A percentile compares a stretch with the other conserved stretches of the same genome.
Conservation (phyloP, 2,113 vertebrate genomes). For the Sinocyclocheilus rhinocerous region DNA sequence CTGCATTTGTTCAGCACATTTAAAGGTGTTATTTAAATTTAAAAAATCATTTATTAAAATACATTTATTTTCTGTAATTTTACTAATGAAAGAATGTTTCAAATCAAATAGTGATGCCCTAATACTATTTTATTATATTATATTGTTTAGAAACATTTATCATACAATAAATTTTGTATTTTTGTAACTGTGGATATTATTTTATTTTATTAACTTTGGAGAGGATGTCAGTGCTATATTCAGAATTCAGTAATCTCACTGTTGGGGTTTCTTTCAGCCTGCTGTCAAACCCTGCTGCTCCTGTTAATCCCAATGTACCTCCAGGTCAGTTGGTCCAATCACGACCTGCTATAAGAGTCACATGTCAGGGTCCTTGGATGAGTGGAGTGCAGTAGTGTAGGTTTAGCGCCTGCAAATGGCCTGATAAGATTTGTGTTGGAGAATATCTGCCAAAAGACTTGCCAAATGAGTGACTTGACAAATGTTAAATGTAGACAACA, state of each 20-base stretch:
- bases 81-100: too few species aligned
- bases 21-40: too few species aligned
- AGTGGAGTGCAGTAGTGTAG: not conserved
- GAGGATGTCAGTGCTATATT: constrained; percentile 5
- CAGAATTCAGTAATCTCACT: constrained; percentile 4
- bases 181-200: not conserved
- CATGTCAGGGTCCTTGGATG: not conserved
- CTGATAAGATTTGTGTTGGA: not conserved
- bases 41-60: too few species aligned
- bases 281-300: not conserved
- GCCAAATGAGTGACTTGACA: not conserved
- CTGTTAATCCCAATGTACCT: constrained; percentile 15
- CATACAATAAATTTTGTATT: too few species aligned
- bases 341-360: not conserved
- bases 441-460: not conserved
- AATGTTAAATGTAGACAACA: not conserved
- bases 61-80: too few species aligned
- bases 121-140: too few species aligned
- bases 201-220: not conserved
- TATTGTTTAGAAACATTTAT: too few species aligned
- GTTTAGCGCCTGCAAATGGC: constrained; percentile 21
- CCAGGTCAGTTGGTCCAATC: constrained; percentile 30
- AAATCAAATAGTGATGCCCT: too few species aligned
- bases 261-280: constrained; percentile 3
- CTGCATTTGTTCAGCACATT: too few species aligned